Percentiles rank a stretch among this genome's conserved stretches.
These are phyloP conservation scores for Tachypleus tridentatus DNA, from an alignment of 1,140 invertebrate species.

Conservation along the genomic window DNA sequence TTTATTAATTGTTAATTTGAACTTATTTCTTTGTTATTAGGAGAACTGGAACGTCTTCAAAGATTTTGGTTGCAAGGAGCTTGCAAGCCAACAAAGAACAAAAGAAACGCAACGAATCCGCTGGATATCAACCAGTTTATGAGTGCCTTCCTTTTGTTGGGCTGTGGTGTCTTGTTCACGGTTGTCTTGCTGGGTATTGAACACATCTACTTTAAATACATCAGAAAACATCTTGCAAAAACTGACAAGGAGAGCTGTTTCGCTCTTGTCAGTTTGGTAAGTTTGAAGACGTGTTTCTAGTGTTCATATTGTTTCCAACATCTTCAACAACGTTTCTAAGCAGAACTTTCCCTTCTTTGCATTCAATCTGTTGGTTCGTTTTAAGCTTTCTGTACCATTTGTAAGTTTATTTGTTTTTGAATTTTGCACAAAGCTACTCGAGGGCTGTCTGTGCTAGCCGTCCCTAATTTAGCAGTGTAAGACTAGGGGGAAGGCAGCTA, in stretches of 20 bases:
- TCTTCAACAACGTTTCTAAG: neutral
- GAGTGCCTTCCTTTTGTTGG: slow-evolving; percentile 88
- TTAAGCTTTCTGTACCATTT: neutral
- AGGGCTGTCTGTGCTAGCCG: no score
- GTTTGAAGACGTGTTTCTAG: slow-evolving; percentile 16
- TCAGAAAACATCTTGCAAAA: slow-evolving; percentile 69
- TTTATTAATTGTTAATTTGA: neutral
- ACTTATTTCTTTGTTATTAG: slow-evolving; percentile 33
- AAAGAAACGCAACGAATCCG: slow-evolving; percentile 59
- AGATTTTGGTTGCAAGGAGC: slow-evolving; percentile 97
- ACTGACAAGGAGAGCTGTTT: slow-evolving; percentile 78
- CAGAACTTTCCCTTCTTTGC: neutral
- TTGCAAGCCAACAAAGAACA: slow-evolving; percentile 82
- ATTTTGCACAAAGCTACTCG: no score
- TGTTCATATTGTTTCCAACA: neutral
- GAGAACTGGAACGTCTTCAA: slow-evolving; percentile 82
- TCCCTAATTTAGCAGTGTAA: no score
- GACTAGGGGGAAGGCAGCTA: no score
- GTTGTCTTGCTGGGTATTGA: slow-evolving; percentile 74
- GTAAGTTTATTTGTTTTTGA: no score
- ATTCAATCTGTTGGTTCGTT: neutral
- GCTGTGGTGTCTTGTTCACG: slow-evolving; percentile 80
- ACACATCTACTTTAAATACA: slow-evolving; percentile 85
- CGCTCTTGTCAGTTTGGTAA: slow-evolving; percentile 73
- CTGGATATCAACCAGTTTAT: slow-evolving; percentile 93